Conservation (phyloP, 2,888 invertebrate genomes). For the Eristalinus aeneus region DNA sequence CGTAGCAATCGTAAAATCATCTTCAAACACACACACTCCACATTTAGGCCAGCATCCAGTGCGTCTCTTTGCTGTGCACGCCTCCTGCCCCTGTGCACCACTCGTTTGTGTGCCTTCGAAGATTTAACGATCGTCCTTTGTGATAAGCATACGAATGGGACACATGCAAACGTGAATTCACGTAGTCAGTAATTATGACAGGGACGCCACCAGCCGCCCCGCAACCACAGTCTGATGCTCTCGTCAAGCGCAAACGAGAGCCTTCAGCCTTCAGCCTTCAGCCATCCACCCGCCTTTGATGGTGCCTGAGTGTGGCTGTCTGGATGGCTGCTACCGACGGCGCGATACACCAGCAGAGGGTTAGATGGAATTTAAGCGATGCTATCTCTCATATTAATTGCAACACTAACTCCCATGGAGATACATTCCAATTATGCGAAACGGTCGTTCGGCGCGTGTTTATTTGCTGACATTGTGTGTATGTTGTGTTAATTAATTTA, state of each 20-base stretch:
- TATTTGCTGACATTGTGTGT: slow-evolving; percentile 55
- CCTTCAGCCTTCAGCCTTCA: neutral
- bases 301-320: neutral
- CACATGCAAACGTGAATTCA: slow-evolving; percentile 35
- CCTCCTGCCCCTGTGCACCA: no score
- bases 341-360: neutral
- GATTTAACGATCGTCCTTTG: slow-evolving; percentile 61
- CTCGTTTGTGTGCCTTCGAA: slow-evolving; percentile 26
- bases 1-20: neutral
- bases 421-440: slow-evolving; percentile 59
- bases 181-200: slow-evolving; percentile 50
- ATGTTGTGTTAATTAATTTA: slow-evolving; percentile 58
- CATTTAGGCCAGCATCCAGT: no score
- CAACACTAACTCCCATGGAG: slow-evolving; percentile 57
- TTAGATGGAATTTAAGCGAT: slow-evolving; percentile 47
- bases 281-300: neutral
- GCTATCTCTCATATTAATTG: slow-evolving; percentile 64
- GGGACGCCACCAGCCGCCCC: neutral
- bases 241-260: slow-evolving; percentile 7
- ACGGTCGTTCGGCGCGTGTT: slow-evolving; percentile 59
- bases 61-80: no score
- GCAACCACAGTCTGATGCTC: neutral
- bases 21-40: neutral
- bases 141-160: slow-evolving; percentile 57
- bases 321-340: no score